Conservation (phyloP, 2,888 invertebrate species). For the Cephonodes hylas region DNA sequence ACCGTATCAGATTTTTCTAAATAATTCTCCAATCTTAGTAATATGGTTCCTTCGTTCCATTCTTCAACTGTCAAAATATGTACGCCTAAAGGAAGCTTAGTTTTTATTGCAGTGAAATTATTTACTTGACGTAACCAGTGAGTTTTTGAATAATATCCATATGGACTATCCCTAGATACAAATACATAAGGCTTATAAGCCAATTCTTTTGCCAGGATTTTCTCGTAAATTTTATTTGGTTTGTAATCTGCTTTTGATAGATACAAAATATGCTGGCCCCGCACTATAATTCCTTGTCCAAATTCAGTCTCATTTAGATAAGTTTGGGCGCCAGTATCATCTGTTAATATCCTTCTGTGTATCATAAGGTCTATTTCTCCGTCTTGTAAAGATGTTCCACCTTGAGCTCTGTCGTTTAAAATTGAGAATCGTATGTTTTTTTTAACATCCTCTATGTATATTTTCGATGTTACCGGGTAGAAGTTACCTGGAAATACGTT, state of each 20-base stretch:
- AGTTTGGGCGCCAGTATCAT: conserved; percentile 82
- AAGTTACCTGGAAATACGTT: conserved; percentile 84
- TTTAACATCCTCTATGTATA: conserved; percentile 83
- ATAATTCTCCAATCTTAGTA: conserved; percentile 90
- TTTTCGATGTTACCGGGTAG: conserved; percentile 94
- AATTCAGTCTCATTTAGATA: conserved; percentile 48
- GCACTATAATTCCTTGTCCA: conserved; percentile 33
- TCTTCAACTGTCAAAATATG: conserved; percentile 89
- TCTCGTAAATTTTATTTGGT: conserved; percentile 56
- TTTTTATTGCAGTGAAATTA: conserved; percentile 69
- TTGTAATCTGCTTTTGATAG: conserved; percentile 48
- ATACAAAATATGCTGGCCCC: conserved; percentile 59
- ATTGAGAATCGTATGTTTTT: conserved; percentile 78
- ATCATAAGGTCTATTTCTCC: conserved; percentile 91
- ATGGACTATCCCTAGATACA: conserved; percentile 23
- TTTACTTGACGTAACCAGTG: conserved; percentile 33
- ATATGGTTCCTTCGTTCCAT: conserved; percentile 82
- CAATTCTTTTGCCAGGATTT: conserved; percentile 61
- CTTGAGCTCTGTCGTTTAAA: conserved; percentile 90
- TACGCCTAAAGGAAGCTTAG: conserved; percentile 84
- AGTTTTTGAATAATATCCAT: conserved; percentile 16
- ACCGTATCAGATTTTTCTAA: conserved; percentile 83
- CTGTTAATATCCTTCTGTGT: conserved; percentile 89
- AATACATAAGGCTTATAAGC: conserved; percentile 45
- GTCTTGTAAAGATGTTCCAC: conserved; percentile 86